Evolutionary conservation across 2,113 vertebrate genomes (phyloP).

Genomic region (Tylochromis polylepis): DNA sequence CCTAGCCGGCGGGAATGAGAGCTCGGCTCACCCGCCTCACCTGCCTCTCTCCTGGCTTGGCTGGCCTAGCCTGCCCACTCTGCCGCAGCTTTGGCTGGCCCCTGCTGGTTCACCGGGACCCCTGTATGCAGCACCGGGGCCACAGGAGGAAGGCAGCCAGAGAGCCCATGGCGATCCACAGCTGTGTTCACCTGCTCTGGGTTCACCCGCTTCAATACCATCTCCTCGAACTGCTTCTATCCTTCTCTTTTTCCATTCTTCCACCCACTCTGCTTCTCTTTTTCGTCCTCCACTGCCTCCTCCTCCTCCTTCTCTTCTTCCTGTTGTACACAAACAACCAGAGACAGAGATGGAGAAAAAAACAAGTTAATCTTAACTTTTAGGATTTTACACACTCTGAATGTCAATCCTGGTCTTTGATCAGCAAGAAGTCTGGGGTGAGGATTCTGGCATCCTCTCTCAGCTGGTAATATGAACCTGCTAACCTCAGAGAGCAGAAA

Average conservation of each 20-base stretch:
- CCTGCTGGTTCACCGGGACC: slow-evolving; percentile 65
- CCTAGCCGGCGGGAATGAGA: slow-evolving; percentile 72
- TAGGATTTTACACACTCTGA: slow-evolving; percentile 58
- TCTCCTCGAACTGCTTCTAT: slow-evolving; percentile 60
- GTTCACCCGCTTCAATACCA: slow-evolving; percentile 68
- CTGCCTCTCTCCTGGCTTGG: slow-evolving; percentile 72
- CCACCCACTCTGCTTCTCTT: slow-evolving; percentile 63
- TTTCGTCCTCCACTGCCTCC: slow-evolving; percentile 54
- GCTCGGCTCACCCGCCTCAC: slow-evolving; percentile 68
- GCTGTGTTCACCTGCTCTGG: slow-evolving; percentile 76
- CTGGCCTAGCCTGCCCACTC: slow-evolving; percentile 68
- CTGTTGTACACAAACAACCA: slow-evolving; percentile 69
- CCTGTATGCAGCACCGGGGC: slow-evolving; percentile 53
- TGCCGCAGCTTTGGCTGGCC: slow-evolving; percentile 65
- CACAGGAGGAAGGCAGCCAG: slow-evolving; percentile 65
- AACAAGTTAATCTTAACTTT: slow-evolving; percentile 75
- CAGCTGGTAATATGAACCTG: slow-evolving; percentile 69
- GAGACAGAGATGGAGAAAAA: slow-evolving; percentile 55
- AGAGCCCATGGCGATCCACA: slow-evolving; percentile 76
- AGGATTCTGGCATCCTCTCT: slow-evolving; percentile 68
- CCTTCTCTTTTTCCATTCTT: slow-evolving; percentile 59
- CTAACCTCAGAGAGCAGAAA: slow-evolving; percentile 65
- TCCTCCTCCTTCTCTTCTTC: slow-evolving; percentile 43
- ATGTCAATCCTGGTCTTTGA: slow-evolving; percentile 69
- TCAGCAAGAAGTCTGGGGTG: slow-evolving; percentile 64